Percentiles rank a stretch among this genome's conserved stretches.
These are phyloP conservation scores for Bagarius yarrelli DNA, from an alignment of 2,113 vertebrate genomes.

Conservation along the genomic window DNA sequence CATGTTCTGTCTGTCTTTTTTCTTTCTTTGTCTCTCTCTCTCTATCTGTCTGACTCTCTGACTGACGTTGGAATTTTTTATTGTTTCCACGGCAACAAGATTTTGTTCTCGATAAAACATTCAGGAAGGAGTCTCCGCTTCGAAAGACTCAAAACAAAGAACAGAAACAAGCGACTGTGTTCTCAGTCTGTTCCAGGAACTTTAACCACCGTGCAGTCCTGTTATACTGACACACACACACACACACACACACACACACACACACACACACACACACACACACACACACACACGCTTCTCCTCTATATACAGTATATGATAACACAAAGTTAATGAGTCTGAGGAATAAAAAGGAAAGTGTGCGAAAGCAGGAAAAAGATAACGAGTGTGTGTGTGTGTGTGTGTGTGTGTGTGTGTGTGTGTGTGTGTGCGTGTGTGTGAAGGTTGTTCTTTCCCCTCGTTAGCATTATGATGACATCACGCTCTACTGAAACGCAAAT, in stretches of 20 bases:
- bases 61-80: no score
- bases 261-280: background rate
- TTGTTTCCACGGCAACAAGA: no score
- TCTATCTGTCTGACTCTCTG: no score
- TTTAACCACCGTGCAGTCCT: no score
- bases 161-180: no score
- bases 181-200: no score
- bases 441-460: conserved; percentile 48
- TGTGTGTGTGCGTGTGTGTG: conserved; percentile 24
- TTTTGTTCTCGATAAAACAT: no score
- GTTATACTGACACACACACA: background rate
- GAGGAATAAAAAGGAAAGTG: background rate
- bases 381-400: no score
- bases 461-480: conserved; percentile 64
- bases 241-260: background rate
- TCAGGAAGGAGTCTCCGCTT: no score
- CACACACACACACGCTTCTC: background rate
- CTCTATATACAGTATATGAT: background rate
- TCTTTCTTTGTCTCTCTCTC: no score
- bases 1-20: no score
- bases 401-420: conserved; percentile 26
- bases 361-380: background rate
- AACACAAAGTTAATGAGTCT: conserved; percentile 2
- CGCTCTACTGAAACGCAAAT: conserved; percentile 66
- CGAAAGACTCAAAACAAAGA: no score